A percentile compares a stretch with the other conserved stretches of the same genome.
Evolutionary conservation across 2,113 vertebrate genomes (phyloP).

Genomic region (Pao palembangensis): DNA sequence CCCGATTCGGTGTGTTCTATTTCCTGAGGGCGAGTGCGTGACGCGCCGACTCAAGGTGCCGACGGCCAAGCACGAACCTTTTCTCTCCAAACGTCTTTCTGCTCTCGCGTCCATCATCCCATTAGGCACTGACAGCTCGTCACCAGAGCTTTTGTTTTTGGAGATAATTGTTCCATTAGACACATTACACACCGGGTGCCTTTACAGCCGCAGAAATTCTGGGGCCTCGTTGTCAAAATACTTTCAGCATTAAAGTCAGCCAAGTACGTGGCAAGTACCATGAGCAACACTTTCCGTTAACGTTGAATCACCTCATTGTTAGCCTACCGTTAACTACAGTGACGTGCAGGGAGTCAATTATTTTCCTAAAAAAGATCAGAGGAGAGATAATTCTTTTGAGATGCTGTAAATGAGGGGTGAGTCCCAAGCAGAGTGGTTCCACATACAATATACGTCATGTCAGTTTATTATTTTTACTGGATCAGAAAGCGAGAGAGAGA

Average conservation of each 20-base stretch:
- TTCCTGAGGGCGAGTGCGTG: conserved; percentile 28
- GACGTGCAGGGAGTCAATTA: conserved; percentile 21
- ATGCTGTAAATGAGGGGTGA: conserved; percentile 43
- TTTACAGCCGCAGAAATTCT: conserved; percentile 37
- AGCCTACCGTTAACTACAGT: conserved; percentile 15
- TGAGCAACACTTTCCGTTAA: conserved; percentile 62
- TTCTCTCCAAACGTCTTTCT: conserved; percentile 7
- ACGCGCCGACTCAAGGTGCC: conserved; percentile 2
- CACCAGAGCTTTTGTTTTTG: conserved; percentile 48
- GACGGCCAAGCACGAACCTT: neutral
- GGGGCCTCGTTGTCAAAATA: conserved; percentile 48
- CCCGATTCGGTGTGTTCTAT: conserved; percentile 36
- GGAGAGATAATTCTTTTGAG: conserved; percentile 41
- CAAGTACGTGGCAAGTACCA: conserved; percentile 42
- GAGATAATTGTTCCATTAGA: conserved; percentile 51
- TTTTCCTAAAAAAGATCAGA: conserved; percentile 36
- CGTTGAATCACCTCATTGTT: conserved; percentile 44
- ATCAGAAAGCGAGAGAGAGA: neutral
- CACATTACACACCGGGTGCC: conserved; percentile 23
- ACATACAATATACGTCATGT: conserved; percentile 36
- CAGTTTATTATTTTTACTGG: conserved; percentile 49
- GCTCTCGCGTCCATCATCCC: conserved; percentile 42
- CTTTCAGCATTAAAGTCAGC: conserved; percentile 37
- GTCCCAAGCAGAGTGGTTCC: conserved; percentile 31
- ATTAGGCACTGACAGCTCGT: conserved; percentile 34